A percentile compares a stretch with the other conserved stretches of the same genome.
Evolutionary conservation across 2,113 vertebrate genomes (phyloP).

Genomic region (Phainopepla nitens): DNA sequence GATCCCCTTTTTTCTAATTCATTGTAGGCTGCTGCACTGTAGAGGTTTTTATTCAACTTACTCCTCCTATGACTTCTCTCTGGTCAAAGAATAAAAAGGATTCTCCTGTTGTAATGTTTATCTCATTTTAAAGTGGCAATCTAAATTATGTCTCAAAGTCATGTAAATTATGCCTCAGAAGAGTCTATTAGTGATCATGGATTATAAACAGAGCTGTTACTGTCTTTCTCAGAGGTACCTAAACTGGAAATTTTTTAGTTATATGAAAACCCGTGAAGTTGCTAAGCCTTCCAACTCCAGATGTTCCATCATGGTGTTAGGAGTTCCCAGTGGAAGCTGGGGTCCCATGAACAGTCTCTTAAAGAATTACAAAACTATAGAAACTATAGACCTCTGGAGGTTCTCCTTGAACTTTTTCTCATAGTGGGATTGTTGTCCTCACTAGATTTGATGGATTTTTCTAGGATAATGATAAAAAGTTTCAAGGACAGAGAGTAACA

Average conservation of each 20-base stretch:
- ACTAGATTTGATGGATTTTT: background rate
- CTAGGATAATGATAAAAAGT: background rate
- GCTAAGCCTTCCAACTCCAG: background rate
- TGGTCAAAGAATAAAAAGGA: background rate
- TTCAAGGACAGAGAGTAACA: background rate
- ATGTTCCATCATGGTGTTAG: background rate
- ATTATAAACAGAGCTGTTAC: background rate
- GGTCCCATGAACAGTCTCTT: background rate
- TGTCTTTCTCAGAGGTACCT: background rate
- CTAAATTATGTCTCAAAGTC: background rate
- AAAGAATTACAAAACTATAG: background rate
- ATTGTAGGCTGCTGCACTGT: too few species aligned
- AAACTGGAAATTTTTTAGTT: background rate
- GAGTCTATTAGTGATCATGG: background rate
- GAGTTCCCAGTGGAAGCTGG: background rate
- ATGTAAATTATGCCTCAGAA: background rate
- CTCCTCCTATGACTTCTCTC: background rate
- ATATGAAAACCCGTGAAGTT: background rate
- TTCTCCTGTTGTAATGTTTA: background rate
- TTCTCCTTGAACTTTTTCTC: background rate
- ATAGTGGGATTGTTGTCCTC: background rate
- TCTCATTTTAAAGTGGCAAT: background rate
- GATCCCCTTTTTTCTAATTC: background rate
- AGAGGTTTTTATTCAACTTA: background rate
- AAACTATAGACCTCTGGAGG: background rate